phyloP scores from a whole-genome alignment of 2,113 vertebrate genomes.

The Tiliqua scincoides region DNA sequence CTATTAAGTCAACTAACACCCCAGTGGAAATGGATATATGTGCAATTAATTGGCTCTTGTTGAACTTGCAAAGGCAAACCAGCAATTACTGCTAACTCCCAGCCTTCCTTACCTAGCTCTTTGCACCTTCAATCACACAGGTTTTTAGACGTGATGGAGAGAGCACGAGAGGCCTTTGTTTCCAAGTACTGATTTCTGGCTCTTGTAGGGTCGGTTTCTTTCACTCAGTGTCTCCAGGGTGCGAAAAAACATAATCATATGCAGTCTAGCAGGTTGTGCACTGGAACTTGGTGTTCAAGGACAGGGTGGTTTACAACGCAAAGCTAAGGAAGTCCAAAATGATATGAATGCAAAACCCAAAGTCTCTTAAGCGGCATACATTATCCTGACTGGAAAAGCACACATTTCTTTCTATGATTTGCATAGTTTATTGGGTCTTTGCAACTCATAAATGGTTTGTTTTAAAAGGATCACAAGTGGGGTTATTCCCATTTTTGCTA shows the following conservation, averaged over 20 bases:
- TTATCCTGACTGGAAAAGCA: not conserved
- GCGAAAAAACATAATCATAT: not conserved
- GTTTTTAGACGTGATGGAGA: not conserved
- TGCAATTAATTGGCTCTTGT: not conserved
- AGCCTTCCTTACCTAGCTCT: not conserved
- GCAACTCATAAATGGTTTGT: not conserved
- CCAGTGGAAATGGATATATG: constrained; percentile 3
- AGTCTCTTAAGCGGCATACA: not conserved
- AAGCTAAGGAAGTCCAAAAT: not conserved
- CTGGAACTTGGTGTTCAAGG: not conserved
- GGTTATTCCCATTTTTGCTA: not conserved
- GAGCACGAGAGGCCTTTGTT: not conserved
- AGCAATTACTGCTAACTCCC: not conserved
- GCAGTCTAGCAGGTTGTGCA: not conserved
- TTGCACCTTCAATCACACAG: not conserved
- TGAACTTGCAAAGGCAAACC: not conserved
- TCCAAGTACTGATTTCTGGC: not conserved
- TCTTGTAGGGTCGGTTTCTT: not conserved
- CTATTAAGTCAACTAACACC: not conserved
- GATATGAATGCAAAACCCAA: not conserved
- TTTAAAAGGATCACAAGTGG: not conserved
- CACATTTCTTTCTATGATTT: not conserved
- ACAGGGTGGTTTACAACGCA: not conserved
- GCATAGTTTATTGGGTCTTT: not conserved
- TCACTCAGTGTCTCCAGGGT: not conserved